Evolutionary conservation across 1,140 invertebrate species (phyloP).

Genomic region (Drosophila ananassae): DNA sequence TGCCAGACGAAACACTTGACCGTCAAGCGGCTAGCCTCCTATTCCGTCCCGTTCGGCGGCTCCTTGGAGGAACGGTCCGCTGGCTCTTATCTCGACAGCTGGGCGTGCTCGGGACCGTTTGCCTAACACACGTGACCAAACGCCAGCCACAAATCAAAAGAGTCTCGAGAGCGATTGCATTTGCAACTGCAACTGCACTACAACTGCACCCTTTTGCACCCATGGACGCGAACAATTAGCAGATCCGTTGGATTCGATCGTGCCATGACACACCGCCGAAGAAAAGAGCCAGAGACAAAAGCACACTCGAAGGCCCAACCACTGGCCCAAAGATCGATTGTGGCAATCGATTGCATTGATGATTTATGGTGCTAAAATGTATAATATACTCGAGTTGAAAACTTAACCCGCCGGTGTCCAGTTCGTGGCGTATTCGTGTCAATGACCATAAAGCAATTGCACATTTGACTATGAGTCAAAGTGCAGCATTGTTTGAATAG

Average conservation of each 20-base stretch:
- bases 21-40: conserved; percentile 41
- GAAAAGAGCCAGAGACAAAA: conserved; percentile 8
- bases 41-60: too few species aligned
- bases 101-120: conserved; percentile 35
- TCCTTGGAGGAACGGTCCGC: conserved; percentile 15
- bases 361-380: conserved; percentile 69
- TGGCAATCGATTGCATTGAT: conserved; percentile 68
- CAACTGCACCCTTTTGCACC: conserved; percentile 64
- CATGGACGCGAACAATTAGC: conserved; percentile 61
- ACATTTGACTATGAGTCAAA: conserved; percentile 58
- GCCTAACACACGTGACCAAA: conserved; percentile 65
- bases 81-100: conserved; percentile 64
- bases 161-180: conserved; percentile 39
- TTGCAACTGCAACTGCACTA: conserved; percentile 18
- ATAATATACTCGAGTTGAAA: conserved; percentile 40
- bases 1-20: conserved; percentile 61
- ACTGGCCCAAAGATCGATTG: conserved; percentile 62
- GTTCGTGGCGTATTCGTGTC: conserved; percentile 58
- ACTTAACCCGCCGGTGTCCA: conserved; percentile 55
- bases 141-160: conserved; percentile 55
- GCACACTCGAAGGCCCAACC: conserved; percentile 18
- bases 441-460: conserved; percentile 62
- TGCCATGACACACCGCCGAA: conserved; percentile 56
- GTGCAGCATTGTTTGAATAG: conserved; percentile 50
- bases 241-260: conserved; percentile 56